Conservation (phyloP, 2,113 vertebrate species). For the Triplophysa dalaica region DNA sequence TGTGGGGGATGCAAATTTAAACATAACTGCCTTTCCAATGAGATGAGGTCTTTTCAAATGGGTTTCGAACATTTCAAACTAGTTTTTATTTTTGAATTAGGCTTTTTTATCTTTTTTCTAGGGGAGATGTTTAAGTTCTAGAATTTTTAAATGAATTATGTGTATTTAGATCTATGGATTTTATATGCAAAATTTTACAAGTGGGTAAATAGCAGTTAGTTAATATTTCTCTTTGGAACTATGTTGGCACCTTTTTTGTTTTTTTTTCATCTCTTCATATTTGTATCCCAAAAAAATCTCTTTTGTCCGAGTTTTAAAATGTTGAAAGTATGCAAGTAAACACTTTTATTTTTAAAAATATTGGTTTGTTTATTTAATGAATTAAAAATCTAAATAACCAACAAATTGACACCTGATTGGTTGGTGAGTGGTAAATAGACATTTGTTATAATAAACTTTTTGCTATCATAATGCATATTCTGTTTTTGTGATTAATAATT, state of each 20-base stretch:
- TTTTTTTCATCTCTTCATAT: neutral
- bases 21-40: constrained; percentile 19
- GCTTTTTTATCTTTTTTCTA: constrained; percentile 1
- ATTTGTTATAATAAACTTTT: constrained; percentile 56
- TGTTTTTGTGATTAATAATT: neutral
- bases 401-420: constrained; percentile 18
- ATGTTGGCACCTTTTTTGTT: neutral
- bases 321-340: constrained; percentile 5
- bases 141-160: constrained; percentile 35
- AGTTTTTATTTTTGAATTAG: constrained; percentile 29
- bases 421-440: constrained; percentile 47
- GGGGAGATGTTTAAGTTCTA: constrained; percentile 17
- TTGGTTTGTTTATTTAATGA: constrained; percentile 51
- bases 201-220: constrained; percentile 15
- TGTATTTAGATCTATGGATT: constrained; percentile 46
- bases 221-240: constrained; percentile 11
- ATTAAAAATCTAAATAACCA: constrained; percentile 16
- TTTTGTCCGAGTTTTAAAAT: constrained; percentile 38
- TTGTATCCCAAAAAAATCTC: neutral
- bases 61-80: constrained; percentile 16
- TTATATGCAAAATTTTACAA: constrained; percentile 46
- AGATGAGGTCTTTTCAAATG: constrained; percentile 15
- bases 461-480: constrained; percentile 35
- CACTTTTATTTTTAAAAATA: constrained; percentile 48
- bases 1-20: neutral